Conservation (phyloP, 2,888 invertebrate species). For the Lasioglossum marginatum region DNA sequence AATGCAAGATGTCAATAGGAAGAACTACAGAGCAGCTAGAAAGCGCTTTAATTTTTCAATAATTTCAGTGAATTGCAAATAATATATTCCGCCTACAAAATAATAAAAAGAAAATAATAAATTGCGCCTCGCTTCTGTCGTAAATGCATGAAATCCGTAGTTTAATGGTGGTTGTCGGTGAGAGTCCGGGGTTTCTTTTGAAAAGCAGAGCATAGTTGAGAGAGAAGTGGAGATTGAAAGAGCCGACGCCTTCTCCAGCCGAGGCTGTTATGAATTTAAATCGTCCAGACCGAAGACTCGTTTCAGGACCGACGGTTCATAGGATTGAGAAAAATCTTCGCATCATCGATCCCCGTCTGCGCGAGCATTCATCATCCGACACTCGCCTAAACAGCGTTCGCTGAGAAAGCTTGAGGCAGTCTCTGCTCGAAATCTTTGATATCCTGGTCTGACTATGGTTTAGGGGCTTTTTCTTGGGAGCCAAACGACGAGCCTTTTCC, state of each 20-base stretch:
- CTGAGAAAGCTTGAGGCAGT: slow-evolving; percentile 44
- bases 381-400: slow-evolving; percentile 1
- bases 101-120: no score
- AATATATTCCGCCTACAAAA: background rate
- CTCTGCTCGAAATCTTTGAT: slow-evolving; percentile 7
- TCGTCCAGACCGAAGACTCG: background rate
- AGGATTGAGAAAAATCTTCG: slow-evolving; percentile 43
- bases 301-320: slow-evolving; percentile 19
- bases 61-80: background rate
- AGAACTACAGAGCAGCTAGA: background rate
- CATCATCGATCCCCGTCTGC: slow-evolving; percentile 54
- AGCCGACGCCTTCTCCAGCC: slow-evolving; percentile 20
- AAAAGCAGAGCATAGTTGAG: background rate
- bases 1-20: no score
- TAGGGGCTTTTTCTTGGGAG: no score
- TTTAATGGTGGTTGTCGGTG: background rate
- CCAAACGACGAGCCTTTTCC: background rate
- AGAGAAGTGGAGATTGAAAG: slow-evolving; percentile 23
- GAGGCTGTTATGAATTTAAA: slow-evolving; percentile 38
- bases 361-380: slow-evolving; percentile 46
- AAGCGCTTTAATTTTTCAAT: background rate
- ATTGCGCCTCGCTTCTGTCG: background rate
- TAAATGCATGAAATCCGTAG: background rate
- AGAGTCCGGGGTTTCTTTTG: background rate
- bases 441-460: background rate